Percentiles rank a stretch among this genome's conserved stretches.
Conservation (phyloP, 2,888 invertebrate genomes). For the Ophioninae sp. region DNA sequence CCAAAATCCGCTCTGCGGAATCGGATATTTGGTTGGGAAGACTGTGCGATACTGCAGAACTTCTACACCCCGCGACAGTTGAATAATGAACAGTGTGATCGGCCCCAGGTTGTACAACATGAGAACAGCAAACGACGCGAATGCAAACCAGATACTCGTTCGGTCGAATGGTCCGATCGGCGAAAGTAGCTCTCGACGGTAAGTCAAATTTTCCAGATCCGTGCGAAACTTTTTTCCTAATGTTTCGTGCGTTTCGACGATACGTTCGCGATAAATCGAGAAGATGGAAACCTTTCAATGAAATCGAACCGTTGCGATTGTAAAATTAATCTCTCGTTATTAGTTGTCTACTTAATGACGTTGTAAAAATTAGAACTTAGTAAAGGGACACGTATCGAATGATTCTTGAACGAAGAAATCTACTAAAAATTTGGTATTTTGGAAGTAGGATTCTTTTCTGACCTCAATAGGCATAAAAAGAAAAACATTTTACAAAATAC, state of each 20-base stretch:
- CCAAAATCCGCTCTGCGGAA: slow-evolving; percentile 40
- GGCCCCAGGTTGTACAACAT: slow-evolving; percentile 45
- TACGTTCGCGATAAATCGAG: slow-evolving; percentile 30
- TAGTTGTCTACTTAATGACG: too few relatives aligned
- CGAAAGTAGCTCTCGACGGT: slow-evolving; percentile 41
- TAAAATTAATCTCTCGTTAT: not conserved
- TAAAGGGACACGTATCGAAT: too few relatives aligned
- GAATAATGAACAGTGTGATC: slow-evolving; percentile 50
- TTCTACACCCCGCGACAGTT: slow-evolving; percentile 33
- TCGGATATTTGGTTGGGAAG: slow-evolving; percentile 65
- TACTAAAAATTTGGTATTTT: too few relatives aligned
- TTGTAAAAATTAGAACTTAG: too few relatives aligned
- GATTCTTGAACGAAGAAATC: too few relatives aligned
- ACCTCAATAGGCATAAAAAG: too few relatives aligned
- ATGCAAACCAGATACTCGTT: slow-evolving; percentile 24
- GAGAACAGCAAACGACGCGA: slow-evolving; percentile 27
- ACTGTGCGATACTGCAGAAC: slow-evolving; percentile 60
- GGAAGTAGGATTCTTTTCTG: too few relatives aligned
- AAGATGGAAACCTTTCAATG: slow-evolving; percentile 1
- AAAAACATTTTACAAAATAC: too few relatives aligned
- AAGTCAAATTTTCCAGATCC: slow-evolving; percentile 29
- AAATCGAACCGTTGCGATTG: not conserved
- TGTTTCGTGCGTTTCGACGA: slow-evolving; percentile 30
- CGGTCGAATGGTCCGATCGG: slow-evolving; percentile 23
- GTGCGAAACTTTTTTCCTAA: slow-evolving; percentile 15